These are phyloP conservation scores for Anser cygnoides DNA, from an alignment of 2,113 vertebrate species.

Conservation along the genomic window DNA sequence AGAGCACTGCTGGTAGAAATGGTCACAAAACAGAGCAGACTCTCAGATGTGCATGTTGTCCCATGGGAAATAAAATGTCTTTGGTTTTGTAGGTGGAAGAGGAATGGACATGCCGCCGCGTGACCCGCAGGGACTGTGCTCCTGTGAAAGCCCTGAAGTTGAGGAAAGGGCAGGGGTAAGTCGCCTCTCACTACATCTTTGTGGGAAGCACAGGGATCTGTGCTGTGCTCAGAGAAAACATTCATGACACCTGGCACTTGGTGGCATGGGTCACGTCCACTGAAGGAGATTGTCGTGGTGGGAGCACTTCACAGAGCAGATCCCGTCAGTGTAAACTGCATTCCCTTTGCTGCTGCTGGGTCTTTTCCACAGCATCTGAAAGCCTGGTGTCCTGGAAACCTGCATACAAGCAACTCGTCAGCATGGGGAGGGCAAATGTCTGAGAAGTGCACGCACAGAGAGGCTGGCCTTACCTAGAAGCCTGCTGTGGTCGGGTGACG, in stretches of 20 bases:
- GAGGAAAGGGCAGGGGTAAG: constrained; percentile 58
- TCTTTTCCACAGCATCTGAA: neutral
- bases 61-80: constrained; percentile 46
- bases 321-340: neutral
- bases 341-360: fast-evolving
- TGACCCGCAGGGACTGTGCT: neutral
- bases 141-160: constrained; percentile 9
- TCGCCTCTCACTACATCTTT: neutral
- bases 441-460: neutral
- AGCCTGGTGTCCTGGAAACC: neutral
- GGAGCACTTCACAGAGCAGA: neutral
- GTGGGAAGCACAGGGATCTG: neutral
- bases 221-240: neutral
- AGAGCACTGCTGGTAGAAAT: fast-evolving
- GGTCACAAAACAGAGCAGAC: neutral
- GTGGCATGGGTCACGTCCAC: neutral
- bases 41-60: neutral
- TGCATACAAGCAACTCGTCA: fast-evolving
- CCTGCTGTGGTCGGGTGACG: neutral
- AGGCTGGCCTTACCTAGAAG: neutral
- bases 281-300: neutral
- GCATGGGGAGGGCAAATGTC: neutral
- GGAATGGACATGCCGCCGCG: neutral
- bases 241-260: fast-evolving
- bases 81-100: constrained; percentile 56